Percentiles rank a stretch among this genome's conserved stretches.
phyloP scores from a whole-genome alignment of 2,888 invertebrate genomes.

The Apamea anceps region DNA sequence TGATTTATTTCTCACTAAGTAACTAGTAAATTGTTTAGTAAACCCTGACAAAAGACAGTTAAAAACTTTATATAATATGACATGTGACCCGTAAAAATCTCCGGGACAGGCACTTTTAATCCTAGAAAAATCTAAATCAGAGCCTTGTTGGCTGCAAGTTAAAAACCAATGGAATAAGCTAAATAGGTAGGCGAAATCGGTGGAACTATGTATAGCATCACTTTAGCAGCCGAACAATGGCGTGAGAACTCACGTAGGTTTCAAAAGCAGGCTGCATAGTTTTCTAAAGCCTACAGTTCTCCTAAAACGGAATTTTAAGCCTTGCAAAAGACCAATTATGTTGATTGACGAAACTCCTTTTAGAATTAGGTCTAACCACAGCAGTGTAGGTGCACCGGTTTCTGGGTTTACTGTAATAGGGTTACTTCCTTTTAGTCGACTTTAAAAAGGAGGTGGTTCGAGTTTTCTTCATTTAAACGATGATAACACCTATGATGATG shows the following conservation, averaged over 20 bases:
- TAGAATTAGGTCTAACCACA: neutral
- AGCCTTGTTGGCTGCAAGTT: neutral
- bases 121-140: neutral
- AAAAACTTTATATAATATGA: neutral
- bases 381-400: neutral
- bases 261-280: constrained; percentile 1
- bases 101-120: neutral
- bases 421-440: neutral
- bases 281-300: constrained; percentile 22
- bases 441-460: neutral
- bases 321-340: constrained; percentile 34
- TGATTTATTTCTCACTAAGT: neutral
- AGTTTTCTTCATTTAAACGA: neutral
- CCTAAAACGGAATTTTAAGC: constrained; percentile 32
- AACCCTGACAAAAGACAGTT: neutral
- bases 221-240: constrained; percentile 17
- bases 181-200: constrained; percentile 19
- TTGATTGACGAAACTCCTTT: constrained; percentile 6
- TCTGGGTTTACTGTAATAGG: neutral
- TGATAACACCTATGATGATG: neutral
- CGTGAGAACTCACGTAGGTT: constrained; percentile 56
- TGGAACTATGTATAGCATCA: neutral
- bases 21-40: neutral
- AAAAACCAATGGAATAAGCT: constrained; percentile 10
- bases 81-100: neutral